Evolutionary conservation across 2,888 invertebrate genomes (phyloP), one percentile per base, ranked within the genome.

Genomic region (Nephrocerus scutellatus): DNA sequence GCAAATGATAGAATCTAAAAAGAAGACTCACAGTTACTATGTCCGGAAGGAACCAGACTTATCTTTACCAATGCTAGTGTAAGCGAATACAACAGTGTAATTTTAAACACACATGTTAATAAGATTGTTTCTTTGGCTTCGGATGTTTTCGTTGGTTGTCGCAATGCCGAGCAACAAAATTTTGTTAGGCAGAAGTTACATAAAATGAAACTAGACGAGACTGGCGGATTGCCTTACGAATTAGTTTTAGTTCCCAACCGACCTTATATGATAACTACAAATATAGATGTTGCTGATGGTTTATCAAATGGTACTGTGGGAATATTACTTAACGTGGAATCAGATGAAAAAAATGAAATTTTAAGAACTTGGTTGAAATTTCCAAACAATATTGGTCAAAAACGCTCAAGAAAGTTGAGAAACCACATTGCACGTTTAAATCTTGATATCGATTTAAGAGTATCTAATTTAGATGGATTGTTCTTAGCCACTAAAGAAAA

Each of bases 231-330:
- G 16, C 37, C 37, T 29, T 40, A 46, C 25, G 34, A 41, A 37
- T 19, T 40, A 22, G 28, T 37, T 36, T 33, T 47, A 23, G 43
- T 47, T 36, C 25, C 21, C 16, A 30, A 40, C 23, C 21, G 26
- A 33, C 37, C 36, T 10, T 47, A 47, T 25, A 47, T 48, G 29
- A 44, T 46, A 26, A 48, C 43, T 15, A 47, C 14, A n/a, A 47
- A 47, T 30, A 47, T 41, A 2, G 48, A 47, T 31, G 44, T 48
- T 10, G 21, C 48, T n/a, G 48, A 48, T 44, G 46, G 43, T 13
- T 47, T 47, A 41, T 36, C 44, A 4, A 48, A 48, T 44, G 47
- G 42, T 13, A 31, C 37, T 37, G 41, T 43, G 9, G 40, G 30
- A 26, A 33, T 22, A 30, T 30, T 40, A 7, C 3, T 7, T 30